These are phyloP conservation scores for Macrosiphum euphorbiae DNA, from an alignment of 2,888 invertebrate species.

Conservation along the genomic window DNA sequence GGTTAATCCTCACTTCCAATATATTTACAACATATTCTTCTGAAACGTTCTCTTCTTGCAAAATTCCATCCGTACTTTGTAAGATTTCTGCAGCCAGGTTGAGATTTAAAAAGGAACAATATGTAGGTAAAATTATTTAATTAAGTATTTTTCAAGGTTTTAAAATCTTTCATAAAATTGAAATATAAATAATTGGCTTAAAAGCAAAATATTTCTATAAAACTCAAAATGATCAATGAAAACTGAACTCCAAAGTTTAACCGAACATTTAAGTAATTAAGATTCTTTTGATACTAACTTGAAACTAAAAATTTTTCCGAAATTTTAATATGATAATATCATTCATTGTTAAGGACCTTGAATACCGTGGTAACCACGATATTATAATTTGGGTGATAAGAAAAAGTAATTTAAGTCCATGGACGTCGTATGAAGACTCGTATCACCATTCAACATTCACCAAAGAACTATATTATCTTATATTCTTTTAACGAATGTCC, in stretches of 20 bases:
- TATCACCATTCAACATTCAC: no score
- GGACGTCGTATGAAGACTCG: neutral
- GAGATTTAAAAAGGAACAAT: slow-evolving; percentile 18
- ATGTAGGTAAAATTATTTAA: neutral
- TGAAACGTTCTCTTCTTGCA: neutral
- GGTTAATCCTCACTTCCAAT: slow-evolving; percentile 3
- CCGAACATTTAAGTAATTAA: slow-evolving; percentile 11
- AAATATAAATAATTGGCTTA: neutral
- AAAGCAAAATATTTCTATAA: neutral
- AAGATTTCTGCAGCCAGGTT: slow-evolving; percentile 54
- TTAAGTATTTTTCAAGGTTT: slow-evolving; percentile 10
- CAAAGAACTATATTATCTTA: no score
- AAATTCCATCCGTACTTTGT: slow-evolving; percentile 29
- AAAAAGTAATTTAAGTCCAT: neutral
- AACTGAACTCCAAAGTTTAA: neutral
- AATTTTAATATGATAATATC: slow-evolving; percentile 51
- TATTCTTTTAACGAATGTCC: no score
- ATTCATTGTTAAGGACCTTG: slow-evolving; percentile 30
- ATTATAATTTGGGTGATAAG: neutral
- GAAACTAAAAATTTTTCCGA: slow-evolving; percentile 23
- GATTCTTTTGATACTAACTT: slow-evolving; percentile 27
- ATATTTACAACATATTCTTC: slow-evolving; percentile 38
- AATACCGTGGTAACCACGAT: slow-evolving; percentile 40
- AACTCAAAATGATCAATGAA: neutral
- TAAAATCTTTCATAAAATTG: neutral